These are phyloP conservation scores for Lepidothrix coronata DNA, from an alignment of 2,113 vertebrate species.

Conservation along the genomic window DNA sequence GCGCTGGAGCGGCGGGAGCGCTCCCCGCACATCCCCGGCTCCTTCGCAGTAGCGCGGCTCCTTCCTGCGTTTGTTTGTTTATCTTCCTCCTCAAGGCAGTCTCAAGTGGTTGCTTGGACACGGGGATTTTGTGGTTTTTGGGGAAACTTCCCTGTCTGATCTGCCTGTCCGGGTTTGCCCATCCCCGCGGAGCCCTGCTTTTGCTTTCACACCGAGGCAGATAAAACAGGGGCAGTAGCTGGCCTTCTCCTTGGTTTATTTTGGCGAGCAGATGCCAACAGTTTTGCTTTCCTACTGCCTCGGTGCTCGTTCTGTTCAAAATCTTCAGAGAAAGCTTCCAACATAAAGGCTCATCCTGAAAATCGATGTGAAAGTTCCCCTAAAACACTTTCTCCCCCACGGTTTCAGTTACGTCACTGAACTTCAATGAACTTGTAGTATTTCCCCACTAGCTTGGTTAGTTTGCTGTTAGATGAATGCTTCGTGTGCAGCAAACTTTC, in stretches of 20 bases:
- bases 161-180: background rate
- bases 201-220: background rate
- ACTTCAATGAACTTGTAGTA: background rate
- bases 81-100: background rate
- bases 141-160: background rate
- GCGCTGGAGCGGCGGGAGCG: background rate
- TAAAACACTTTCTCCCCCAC: background rate
- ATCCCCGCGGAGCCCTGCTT: background rate
- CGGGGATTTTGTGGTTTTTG: background rate
- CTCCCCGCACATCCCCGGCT: background rate
- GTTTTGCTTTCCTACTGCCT: background rate
- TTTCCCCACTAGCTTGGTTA: background rate
- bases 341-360: background rate
- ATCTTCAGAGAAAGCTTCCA: background rate
- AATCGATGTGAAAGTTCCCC: background rate
- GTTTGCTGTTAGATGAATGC: background rate
- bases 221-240: background rate
- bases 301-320: background rate
- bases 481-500: background rate
- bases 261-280: background rate
- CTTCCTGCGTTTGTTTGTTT: background rate
- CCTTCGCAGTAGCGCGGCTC: background rate
- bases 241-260: fast-evolving
- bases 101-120: background rate
- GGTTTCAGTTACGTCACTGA: background rate